Base-by-base conservation (phyloP, 2,113 vertebrate species). In the Myiagra hebetior region DNA sequence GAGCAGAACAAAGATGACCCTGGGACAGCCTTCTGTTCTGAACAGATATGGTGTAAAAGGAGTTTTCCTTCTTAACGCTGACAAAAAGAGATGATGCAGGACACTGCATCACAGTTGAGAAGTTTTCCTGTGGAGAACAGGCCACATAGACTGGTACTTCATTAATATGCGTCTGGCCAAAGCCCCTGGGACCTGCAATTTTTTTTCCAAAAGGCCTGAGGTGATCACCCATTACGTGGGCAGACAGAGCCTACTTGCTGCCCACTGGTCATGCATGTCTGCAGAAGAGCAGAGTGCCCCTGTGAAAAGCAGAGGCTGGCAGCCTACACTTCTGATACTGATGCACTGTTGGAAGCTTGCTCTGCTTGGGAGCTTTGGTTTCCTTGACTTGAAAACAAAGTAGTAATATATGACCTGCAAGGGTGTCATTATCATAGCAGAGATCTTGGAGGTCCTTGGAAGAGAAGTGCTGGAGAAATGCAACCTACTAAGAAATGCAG, bases 401-500 rank as follows among this genome's bases (percentile, higher is more conserved):
- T 18, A 92, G 41, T 52, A 73, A 81, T 41, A n/a, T 35, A 76
- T 41, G 78, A 95, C 33, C 69, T 83, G 44, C 46, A 59, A 87
- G 52, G 37, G 47, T 70, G 68, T 74, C 35, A 50, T 74, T 69
- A 90, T 53, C 55, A 50, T 16, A 55, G 35, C 64, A 73, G 75
- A 74, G 56, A 74, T 84, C 90, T 55, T 42, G 53, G 59, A 86
- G 75, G 44, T 90, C 35, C 35, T 67, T 68, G 68, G 75, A 73
- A 91, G 49, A 85, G 50, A 86, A 89, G 11, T 52, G 68, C 50
- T 69, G 27, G 52, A 90, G 95, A 95, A 96, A 91, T 87, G 41
- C 79, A 88, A 49, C 46, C 50, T 85, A 74, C 81, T 67, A 91
- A 96, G 92, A 95, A 94, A 93, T 53, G 76, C 72, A 87, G 52